Evolutionary conservation across 2,113 vertebrate species (phyloP).

Genomic region (Ranitomeya variabilis): DNA sequence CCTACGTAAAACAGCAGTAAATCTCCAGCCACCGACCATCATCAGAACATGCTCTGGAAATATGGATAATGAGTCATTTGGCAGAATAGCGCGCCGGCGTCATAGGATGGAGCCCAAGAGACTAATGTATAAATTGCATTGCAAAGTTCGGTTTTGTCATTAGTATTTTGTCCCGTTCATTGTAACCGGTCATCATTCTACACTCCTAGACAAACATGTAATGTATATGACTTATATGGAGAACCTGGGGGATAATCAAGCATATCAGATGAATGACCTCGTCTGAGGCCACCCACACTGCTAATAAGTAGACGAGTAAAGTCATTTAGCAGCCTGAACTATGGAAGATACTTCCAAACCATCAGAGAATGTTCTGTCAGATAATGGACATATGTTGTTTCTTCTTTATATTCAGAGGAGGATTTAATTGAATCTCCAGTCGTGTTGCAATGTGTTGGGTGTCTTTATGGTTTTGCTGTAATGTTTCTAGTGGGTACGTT

Average conservation of each 20-base stretch:
- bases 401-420: not conserved
- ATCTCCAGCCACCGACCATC: slow-evolving; percentile 19
- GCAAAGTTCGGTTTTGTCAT: not conserved
- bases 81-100: not conserved
- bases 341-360: slow-evolving; percentile 22
- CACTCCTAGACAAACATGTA: not conserved
- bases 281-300: slow-evolving; percentile 18
- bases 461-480: not conserved
- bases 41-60: not conserved
- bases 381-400: not conserved
- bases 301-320: not conserved
- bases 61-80: slow-evolving; percentile 21
- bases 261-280: slow-evolving; percentile 24
- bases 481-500: no score
- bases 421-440: not conserved
- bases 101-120: slow-evolving; percentile 20
- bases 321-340: not conserved
- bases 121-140: not conserved
- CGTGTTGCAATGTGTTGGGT: not conserved
- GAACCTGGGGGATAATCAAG: slow-evolving; percentile 15
- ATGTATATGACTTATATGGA: not conserved
- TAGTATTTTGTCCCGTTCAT: not conserved
- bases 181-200: no score
- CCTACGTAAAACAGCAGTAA: slow-evolving; percentile 7
- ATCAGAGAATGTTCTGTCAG: not conserved